Conservation (phyloP, 2,888 invertebrate genomes). For the Operophtera brumata region DNA sequence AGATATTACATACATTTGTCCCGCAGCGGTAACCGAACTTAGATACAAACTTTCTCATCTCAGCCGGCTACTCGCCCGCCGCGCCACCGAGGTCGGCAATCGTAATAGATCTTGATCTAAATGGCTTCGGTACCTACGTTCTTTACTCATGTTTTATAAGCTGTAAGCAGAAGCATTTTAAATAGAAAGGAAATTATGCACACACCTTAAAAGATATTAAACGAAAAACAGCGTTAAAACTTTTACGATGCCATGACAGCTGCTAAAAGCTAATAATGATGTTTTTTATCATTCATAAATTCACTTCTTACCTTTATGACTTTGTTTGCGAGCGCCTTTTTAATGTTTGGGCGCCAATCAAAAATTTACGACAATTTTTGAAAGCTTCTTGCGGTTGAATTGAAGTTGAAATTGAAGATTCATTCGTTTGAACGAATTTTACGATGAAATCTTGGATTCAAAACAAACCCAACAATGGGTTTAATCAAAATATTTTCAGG, state of each 20-base stretch:
- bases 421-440: not conserved
- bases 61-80: no score
- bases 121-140: no score
- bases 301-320: slow-evolving; percentile 54
- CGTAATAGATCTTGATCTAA: no score
- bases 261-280: slow-evolving; percentile 29
- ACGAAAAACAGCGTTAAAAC: slow-evolving; percentile 24
- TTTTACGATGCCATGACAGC: slow-evolving; percentile 32
- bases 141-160: slow-evolving; percentile 14
- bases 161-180: slow-evolving; percentile 24
- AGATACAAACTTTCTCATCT: no score
- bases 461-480: not conserved
- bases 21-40: no score
- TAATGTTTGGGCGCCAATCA: slow-evolving; percentile 26
- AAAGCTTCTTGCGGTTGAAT: slow-evolving; percentile 22
- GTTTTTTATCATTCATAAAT: slow-evolving; percentile 28
- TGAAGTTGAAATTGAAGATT: slow-evolving; percentile 2
- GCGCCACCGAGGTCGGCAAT: no score
- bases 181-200: slow-evolving; percentile 27
- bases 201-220: slow-evolving; percentile 21
- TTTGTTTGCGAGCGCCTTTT: slow-evolving; percentile 36
- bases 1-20: no score
- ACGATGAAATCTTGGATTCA: not conserved
- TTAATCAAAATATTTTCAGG: not conserved
- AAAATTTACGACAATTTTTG: slow-evolving; percentile 29